Evolutionary conservation across 2,113 vertebrate genomes (phyloP).

Genomic region (Sceloporus tristichus): DNA sequence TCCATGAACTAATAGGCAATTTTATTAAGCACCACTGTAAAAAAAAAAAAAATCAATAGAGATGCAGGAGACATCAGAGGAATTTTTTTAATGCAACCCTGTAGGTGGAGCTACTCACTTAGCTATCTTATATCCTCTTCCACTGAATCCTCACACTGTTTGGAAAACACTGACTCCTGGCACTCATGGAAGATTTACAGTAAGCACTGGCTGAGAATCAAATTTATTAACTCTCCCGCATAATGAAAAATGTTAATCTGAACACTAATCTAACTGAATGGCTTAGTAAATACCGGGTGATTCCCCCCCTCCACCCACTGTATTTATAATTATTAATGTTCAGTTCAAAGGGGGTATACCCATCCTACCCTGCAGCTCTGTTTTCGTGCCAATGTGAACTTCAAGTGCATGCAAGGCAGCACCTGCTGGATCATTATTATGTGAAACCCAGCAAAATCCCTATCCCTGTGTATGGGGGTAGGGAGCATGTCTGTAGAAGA

Average conservation of each 20-base stretch:
- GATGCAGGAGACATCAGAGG: background rate
- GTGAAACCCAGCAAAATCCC: background rate
- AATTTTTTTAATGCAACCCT: constrained; percentile 35
- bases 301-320: background rate
- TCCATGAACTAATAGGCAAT: too few relatives aligned
- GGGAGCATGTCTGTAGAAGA: background rate
- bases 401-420: background rate
- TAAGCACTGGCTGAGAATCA: background rate
- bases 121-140: constrained; percentile 3
- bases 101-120: constrained; percentile 74
- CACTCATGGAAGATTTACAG: background rate
- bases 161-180: constrained; percentile 26
- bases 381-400: background rate
- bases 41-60: background rate
- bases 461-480: background rate
- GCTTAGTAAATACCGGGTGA: background rate
- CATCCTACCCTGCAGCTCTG: fast-evolving
- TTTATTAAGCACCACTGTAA: background rate
- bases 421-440: background rate
- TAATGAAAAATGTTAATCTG: constrained; percentile 36
- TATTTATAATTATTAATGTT: background rate
- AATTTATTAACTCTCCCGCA: background rate
- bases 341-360: background rate
- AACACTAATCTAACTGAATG: background rate
- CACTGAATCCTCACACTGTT: background rate